Conservation (phyloP, 2,888 invertebrate species). For the Drosophila infuscata region DNA sequence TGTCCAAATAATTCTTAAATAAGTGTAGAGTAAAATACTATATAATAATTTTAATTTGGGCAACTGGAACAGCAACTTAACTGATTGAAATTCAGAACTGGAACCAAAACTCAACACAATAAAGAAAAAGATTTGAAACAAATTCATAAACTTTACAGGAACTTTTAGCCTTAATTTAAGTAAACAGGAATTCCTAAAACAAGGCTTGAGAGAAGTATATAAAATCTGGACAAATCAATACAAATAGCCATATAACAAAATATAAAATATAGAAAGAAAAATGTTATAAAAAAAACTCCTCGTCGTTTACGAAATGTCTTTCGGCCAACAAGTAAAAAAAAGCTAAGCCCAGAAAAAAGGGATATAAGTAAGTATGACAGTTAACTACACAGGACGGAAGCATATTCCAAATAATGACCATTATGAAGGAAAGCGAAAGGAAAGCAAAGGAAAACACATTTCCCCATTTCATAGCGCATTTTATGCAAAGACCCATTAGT, state of each 20-base stretch:
- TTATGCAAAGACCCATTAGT: constrained; percentile 12
- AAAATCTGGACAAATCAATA: neutral
- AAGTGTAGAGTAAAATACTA: neutral
- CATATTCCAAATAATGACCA: constrained; percentile 17
- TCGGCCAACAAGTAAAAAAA: neutral
- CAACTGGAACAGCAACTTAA: neutral
- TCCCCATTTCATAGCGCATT: constrained; percentile 12
- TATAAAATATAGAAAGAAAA: neutral
- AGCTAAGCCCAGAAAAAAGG: neutral
- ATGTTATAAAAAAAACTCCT: neutral
- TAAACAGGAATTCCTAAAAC: neutral
- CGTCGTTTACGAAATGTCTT: neutral
- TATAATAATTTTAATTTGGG: neutral
- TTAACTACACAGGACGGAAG: constrained; percentile 13
- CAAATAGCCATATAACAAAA: neutral
- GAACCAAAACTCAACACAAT: neutral
- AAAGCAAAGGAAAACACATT: constrained; percentile 16
- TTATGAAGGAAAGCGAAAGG: neutral
- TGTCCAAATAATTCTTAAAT: neutral
- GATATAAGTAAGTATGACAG: neutral
- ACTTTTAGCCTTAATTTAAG: neutral
- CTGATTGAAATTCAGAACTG: neutral
- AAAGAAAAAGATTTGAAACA: neutral
- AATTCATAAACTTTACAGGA: neutral
- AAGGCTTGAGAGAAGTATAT: neutral